Base-by-base conservation (phyloP, 2,888 invertebrate species). In the Apodemia zela region DNA sequence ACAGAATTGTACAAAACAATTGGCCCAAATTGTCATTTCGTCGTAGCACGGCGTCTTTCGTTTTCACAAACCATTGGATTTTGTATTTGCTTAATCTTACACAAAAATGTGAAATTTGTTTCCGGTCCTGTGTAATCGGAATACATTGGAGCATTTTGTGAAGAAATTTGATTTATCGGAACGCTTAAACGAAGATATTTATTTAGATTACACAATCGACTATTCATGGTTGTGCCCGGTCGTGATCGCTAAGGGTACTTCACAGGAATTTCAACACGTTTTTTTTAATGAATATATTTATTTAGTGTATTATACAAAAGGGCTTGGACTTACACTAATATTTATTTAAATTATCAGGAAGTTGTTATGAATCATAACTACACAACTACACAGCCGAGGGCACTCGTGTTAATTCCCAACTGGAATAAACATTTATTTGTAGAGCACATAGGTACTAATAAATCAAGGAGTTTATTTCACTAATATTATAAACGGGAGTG, bases 1-100 rank as follows among this genome's bases (percentile, higher is more conserved):
- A 73, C 76, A 75, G 77, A 75, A 82, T 81, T 81, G 81, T 81
- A 73, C 73, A 71, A 79, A 79, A 81, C 80, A 81, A 82, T 84
- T 73, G 73, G 73, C 76, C 73, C 74, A 72, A 73, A 72, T 75
- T 79, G 75, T 69, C 70, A 72, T 75, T 73, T 72, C 69, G 47
- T 47, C 59, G 63, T 59, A 68, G 68, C 67, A 69, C 69, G 72
- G 71, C 73, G 71, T 70, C 73, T 71, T 63, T 68, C 64, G 67
- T 67, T 67, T 67, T 66, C 70, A 69, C 73, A 66, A 75, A 70
- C 73, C 75, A 75, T 75, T 75, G 76, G 72, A 67, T 59, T 68
- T 71, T 75, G 69, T 72, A 75, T 71, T 73, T 67, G 61, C 69
- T 69, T 71, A 69, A 70, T 68, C 67, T 71, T 69, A 66, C 66